Conservation (phyloP, 2,797 vertebrate species). For the Oreochromis grahami region DNA sequence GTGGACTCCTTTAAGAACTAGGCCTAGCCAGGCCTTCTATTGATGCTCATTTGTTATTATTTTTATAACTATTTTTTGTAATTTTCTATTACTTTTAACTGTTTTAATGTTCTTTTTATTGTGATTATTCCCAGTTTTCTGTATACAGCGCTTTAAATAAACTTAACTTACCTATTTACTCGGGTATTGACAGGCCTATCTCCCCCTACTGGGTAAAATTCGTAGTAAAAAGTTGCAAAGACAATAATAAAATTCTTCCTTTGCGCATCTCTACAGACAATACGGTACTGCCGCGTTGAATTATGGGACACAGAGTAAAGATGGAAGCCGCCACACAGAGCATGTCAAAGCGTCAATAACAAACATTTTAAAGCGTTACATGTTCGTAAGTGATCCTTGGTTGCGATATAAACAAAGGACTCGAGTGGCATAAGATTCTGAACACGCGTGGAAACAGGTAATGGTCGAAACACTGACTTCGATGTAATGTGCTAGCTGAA, state of each 20-base stretch:
- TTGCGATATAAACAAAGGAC: not conserved
- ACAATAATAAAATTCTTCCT: rapidly evolving
- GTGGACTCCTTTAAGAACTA: not conserved
- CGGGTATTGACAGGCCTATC: not conserved
- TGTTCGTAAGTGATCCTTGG: rapidly evolving
- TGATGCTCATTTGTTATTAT: not conserved
- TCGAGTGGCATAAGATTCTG: not conserved
- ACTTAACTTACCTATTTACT: not conserved
- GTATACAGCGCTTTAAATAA: not conserved
- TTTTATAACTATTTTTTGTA: rapidly evolving
- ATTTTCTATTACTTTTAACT: not conserved
- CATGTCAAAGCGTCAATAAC: slow-evolving; percentile 24
- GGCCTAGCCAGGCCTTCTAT: not conserved
- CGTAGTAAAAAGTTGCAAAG: not conserved
- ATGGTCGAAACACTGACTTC: not conserved
- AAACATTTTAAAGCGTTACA: not conserved
- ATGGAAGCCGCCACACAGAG: slow-evolving; percentile 29
- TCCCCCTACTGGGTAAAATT: slow-evolving; percentile 17
- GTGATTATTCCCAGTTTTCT: not conserved
- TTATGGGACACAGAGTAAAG: slow-evolving; percentile 52
- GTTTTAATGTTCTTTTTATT: not conserved
- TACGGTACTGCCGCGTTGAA: slow-evolving; percentile 52
- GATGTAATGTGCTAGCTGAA: not conserved
- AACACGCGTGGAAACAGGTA: slow-evolving; percentile 12
- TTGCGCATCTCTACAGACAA: not conserved